Base-by-base conservation (phyloP, 1,140 invertebrate species). In the Propsilocerus akamusi region DNA sequence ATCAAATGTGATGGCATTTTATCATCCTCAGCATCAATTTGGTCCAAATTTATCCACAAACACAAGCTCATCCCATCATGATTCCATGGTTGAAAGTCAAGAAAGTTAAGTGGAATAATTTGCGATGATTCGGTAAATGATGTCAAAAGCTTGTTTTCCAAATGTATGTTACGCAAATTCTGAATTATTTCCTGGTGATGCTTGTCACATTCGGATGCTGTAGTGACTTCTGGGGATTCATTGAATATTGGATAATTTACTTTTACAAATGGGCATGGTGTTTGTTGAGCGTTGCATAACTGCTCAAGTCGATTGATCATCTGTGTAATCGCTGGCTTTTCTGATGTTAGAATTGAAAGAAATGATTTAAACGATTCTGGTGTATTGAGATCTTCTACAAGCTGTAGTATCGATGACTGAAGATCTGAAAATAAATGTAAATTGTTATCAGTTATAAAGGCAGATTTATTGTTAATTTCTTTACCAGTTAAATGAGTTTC, bases 91-190 rank as follows among this genome's bases (percentile, higher is more conserved):
- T 59, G 53, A 1, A 59, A 57, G 30, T 62, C 58, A 1, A 34
- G 4, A 17, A 22, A 24, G 8, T 59, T 58, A 24, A 65, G 54
- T 0, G 63, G 63, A 22, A 65, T 50, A 24, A 65, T 57, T 47
- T 60, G 61, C 14, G 63, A 56, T 11, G 63, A 54, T 4, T 60
- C 55, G 0, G 61, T 63, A 14, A 65, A 64, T 3, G 62, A 50
- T 1, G 63, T 63, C 1, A 24, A 57, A 0, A 57, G 49, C 28
- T 64, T 59, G 25, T 53, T 53, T 11, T 56, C 51, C 32, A 58
- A 50, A 50, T 65, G 63, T 30, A 58, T 55, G n/a, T 60, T 49
- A 5, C 61, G 55, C 5, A 64, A 53, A 0, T 56, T 50, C 37
- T 63, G 58, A 30, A 65, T 64, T 24, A 57, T 55, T 26, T 60